Base-by-base conservation (phyloP, 2,888 invertebrate species). In the Thalpophila matura region DNA sequence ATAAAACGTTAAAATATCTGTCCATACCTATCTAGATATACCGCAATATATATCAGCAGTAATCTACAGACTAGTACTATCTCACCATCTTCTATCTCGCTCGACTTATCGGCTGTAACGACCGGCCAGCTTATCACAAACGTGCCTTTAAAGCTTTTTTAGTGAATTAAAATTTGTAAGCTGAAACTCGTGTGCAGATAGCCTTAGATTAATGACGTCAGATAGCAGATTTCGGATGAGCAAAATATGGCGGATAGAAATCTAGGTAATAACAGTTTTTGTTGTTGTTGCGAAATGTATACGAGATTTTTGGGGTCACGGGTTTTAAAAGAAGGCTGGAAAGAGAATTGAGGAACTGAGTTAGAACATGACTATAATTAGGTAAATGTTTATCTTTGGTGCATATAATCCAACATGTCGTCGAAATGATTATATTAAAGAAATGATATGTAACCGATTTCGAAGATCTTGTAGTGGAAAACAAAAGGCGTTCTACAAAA, bases 71-170 rank as follows among this genome's bases (percentile, higher is more conserved):
- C 69, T 57, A 43, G 12, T 22, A 12, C 45, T 74, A 82, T 82
- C 80, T 46, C 9, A 10, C 20, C 26, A 80, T 84, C 81, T 74
- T 45, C 42, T 81, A 78, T 78, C 82, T 73, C 63, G 72, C 62
- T 63, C 35, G 6, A 70, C 56, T 71, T 81, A 84, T 85, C 84
- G 59, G 46, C 66, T 45, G 69, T 75, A 78, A 83, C 80, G 81
- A 81, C 79, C 69, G 55, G 60, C 56, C 40, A 57, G 54, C 73
- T 82, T 84, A 85, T 83, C 85, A 75, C 47, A 50, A 68, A 74
- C 80, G 80, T 82, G 83, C 77, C 69, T 72, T 53, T 43, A 59
- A 71, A 66, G 68, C 61, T 68, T 80, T 75, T 81, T 76, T 80
- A 77, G 79, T 75, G 73, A 60, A 75, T 77, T 77, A 61, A 67